phyloP scores from a whole-genome alignment of 2,888 invertebrate genomes.

The Nephrotoma appendiculata region DNA sequence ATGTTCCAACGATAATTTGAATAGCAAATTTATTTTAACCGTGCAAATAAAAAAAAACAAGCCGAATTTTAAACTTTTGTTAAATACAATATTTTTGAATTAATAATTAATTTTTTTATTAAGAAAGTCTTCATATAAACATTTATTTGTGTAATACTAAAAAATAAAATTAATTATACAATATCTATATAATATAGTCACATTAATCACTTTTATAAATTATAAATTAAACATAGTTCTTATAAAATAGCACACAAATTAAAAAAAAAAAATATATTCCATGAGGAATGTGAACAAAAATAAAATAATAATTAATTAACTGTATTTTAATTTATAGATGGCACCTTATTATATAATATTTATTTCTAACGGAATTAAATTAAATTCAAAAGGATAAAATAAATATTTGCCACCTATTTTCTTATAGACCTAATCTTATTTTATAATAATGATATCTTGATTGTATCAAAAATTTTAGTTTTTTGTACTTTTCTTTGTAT shows the following conservation, averaged over 20 bases:
- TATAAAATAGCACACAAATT: background rate
- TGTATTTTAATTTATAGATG: background rate
- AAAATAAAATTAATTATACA: background rate
- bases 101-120: background rate
- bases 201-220: background rate
- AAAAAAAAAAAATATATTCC: background rate
- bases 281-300: background rate
- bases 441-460: background rate
- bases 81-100: background rate
- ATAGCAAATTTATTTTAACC: background rate
- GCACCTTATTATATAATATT: background rate
- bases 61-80: background rate
- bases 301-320: background rate
- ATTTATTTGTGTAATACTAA: background rate
- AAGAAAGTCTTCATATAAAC: constrained; percentile 1
- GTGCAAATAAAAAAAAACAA: background rate
- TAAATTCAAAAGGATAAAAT: background rate
- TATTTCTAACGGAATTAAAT: background rate
- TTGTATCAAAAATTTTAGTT: background rate
- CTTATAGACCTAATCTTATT: background rate
- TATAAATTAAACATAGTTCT: background rate
- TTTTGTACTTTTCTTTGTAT: background rate
- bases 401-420: background rate
- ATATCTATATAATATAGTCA: background rate
- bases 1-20: background rate